These are phyloP conservation scores for Melanotaenia pygmaea DNA, from an alignment of 2,797 vertebrate genomes.

Conservation along the genomic window DNA sequence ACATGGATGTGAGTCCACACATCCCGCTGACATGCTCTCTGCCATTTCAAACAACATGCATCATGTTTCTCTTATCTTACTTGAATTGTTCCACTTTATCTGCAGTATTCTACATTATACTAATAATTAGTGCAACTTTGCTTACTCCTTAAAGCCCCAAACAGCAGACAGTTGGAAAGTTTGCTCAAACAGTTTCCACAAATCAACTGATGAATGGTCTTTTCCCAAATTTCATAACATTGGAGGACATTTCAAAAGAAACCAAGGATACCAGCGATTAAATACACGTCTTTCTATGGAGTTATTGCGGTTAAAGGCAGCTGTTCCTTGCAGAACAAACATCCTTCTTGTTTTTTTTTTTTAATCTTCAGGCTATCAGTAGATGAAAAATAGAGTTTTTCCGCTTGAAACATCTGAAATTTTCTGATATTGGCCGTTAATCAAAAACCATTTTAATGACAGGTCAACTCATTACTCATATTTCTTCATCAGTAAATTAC, in stretches of 20 bases:
- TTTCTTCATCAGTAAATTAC: too few relatives aligned
- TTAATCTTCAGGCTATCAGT: too few relatives aligned
- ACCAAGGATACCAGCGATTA: neutral
- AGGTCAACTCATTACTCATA: too few relatives aligned
- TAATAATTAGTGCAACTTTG: neutral
- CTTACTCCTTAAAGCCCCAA: neutral
- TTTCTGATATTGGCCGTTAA: too few relatives aligned
- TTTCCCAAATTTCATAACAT: neutral
- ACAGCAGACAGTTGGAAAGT: neutral
- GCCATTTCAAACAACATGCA: conserved; percentile 7
- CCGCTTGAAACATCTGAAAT: too few relatives aligned
- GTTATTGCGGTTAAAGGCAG: neutral
- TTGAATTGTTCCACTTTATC: neutral
- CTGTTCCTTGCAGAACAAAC: neutral
- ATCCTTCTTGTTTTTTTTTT: neutral
- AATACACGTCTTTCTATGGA: neutral
- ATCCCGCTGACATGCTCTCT: conserved; percentile 38
- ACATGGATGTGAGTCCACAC: conserved; percentile 43
- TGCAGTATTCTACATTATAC: conserved; percentile 2
- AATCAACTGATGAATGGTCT: neutral
- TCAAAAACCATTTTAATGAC: too few relatives aligned
- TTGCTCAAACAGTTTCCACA: neutral
- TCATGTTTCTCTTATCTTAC: neutral
- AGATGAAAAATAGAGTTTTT: too few relatives aligned
- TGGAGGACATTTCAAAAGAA: neutral